Base-by-base conservation (phyloP, 1,140 invertebrate species). In the Ceratitis capitata region DNA sequence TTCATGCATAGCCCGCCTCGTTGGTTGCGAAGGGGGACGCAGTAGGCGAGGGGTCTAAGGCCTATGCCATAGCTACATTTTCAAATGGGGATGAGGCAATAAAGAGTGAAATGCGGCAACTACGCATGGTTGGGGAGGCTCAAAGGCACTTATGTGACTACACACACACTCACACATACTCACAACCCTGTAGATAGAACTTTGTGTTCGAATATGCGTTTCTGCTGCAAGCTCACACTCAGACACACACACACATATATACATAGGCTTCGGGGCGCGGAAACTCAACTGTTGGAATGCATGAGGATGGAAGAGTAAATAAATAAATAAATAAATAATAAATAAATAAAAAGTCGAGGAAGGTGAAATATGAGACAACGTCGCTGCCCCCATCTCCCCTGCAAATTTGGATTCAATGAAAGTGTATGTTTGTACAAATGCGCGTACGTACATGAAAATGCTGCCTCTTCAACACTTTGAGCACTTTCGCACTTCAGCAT, bases 311-410 rank as follows among this genome's bases (percentile, higher is more conserved):
- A 53, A 69, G 26, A 69, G n/a, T 69, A 32, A 53, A 69, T 69
- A 35, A 69, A 69, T 69, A 69, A 69, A 69, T 69, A 69, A 69
- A 69, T 56, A n/a, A 23, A n/a, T n/a, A n/a, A n/a, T n/a, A n/a
- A n/a, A n/a, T n/a, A n/a, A 61, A 69, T 69, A 39, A 69, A 39
- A 35, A 29, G 29, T 35, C 29, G 32, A 69, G 29, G 19, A 69
- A 69, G 32, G 61, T 35, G 61, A 69, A 32, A n/a, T 53, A 53
- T 16, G 14, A 69, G 32, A n/a, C n/a, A n/a, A n/a, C n/a, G n/a
- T n/a, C n/a, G n/a, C n/a, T n/a, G n/a, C n/a, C n/a, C n/a, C n/a
- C n/a, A n/a, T n/a, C n/a, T n/a, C n/a, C n/a, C n/a, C n/a, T n/a
- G n/a, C n/a, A n/a, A n/a, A n/a, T n/a, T n/a, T n/a, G n/a, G n/a